These are phyloP conservation scores for Pocillopora meandrina DNA, from an alignment of 92 coral and sea anemone genomes.

Conservation along the genomic window DNA sequence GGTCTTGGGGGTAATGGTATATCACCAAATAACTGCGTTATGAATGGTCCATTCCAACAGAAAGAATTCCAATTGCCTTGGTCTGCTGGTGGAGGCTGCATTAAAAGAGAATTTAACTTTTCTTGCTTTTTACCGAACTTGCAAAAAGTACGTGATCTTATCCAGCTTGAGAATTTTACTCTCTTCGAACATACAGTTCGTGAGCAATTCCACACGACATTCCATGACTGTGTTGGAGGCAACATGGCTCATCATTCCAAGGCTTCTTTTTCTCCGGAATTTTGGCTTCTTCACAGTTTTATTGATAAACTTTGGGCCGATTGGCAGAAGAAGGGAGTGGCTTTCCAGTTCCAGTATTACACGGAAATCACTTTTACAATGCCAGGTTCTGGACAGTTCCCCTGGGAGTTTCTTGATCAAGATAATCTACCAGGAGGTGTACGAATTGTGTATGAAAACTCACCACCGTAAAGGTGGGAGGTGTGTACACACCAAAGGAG, in stretches of 20 bases:
- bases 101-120: constrained; percentile 45
- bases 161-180: constrained; percentile 18
- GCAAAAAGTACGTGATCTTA: background rate
- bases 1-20: constrained; percentile 64
- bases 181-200: constrained; percentile 50
- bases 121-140: constrained; percentile 32
- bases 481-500: too few species aligned
- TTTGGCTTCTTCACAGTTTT: constrained; percentile 67
- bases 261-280: constrained; percentile 63
- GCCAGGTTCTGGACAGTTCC: constrained; percentile 50
- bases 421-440: constrained; percentile 57
- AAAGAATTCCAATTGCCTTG: constrained; percentile 34
- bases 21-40: constrained; percentile 32
- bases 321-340: constrained; percentile 53
- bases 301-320: constrained; percentile 74
- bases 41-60: constrained; percentile 57
- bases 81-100: constrained; percentile 59
- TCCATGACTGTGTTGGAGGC: constrained; percentile 65
- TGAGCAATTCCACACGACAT: constrained; percentile 35
- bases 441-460: constrained; percentile 37
- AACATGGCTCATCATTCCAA: constrained; percentile 41
- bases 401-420: constrained; percentile 50
- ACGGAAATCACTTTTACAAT: constrained; percentile 27
- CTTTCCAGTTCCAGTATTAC: constrained; percentile 52
- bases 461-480: background rate